Conservation (phyloP, 2,797 vertebrate species). For the Galagoides demidoff region DNA sequence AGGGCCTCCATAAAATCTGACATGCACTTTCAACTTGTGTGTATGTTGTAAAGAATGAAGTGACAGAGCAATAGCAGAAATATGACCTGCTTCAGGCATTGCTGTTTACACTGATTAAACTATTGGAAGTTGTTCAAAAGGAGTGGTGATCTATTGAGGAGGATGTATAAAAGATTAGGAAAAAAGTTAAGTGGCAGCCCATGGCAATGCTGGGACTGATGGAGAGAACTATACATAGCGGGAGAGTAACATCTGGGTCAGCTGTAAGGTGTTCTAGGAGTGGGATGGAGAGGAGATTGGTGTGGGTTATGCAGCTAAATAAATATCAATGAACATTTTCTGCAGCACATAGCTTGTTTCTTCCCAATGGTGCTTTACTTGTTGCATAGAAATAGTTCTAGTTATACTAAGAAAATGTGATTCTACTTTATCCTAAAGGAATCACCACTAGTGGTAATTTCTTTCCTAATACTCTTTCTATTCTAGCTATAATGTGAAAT, state of each 20-base stretch:
- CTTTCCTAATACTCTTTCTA: slow-evolving; percentile 75
- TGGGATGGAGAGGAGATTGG: background rate
- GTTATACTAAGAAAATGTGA: slow-evolving; percentile 77
- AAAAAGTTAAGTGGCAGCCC: background rate
- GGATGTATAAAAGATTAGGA: background rate
- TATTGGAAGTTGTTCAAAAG: background rate
- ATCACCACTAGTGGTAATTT: slow-evolving; percentile 70
- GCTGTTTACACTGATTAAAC: background rate
- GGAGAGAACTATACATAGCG: background rate
- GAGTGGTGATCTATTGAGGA: background rate
- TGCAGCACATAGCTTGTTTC: background rate
- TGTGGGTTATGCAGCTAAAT: background rate
- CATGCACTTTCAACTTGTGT: background rate
- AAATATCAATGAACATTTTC: background rate
- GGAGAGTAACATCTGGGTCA: background rate
- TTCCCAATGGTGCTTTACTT: slow-evolving; percentile 62
- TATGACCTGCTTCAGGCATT: background rate
- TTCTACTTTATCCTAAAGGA: slow-evolving; percentile 72
- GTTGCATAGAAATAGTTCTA: slow-evolving; percentile 61
- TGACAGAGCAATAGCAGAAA: background rate
- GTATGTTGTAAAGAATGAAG: background rate
- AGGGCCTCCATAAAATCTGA: background rate
- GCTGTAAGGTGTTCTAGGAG: background rate
- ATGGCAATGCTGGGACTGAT: background rate
- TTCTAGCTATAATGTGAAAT: slow-evolving; percentile 73